phyloP scores from a whole-genome alignment of 2,888 invertebrate species.

The Eupithecia centaureata region DNA sequence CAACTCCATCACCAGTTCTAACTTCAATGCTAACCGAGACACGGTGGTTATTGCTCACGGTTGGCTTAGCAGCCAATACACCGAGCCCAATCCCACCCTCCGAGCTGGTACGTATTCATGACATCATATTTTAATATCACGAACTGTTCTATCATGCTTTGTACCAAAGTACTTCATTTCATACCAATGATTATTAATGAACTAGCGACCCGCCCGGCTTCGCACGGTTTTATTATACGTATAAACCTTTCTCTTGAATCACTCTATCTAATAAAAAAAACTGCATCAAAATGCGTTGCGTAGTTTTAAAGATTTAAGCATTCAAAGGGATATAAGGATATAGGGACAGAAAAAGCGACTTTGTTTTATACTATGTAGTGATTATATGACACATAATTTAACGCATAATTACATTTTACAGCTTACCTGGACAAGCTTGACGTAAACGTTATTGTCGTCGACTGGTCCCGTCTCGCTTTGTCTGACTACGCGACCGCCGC shows the following conservation, averaged over 20 bases:
- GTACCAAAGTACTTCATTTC: no score
- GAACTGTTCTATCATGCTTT: not conserved
- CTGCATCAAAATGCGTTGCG: no score
- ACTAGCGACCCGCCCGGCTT: no score
- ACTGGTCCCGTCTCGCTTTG: constrained; percentile 67
- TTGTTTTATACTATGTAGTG: no score
- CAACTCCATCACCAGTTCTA: constrained; percentile 54
- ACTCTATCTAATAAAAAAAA: no score
- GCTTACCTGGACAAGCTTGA: constrained; percentile 61
- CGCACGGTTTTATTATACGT: no score
- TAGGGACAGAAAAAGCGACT: no score
- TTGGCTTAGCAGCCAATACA: constrained; percentile 59
- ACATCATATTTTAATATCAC: not conserved
- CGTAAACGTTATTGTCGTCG: constrained; percentile 69
- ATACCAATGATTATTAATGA: no score
- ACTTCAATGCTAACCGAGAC: constrained; percentile 55
- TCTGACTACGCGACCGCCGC: constrained; percentile 63
- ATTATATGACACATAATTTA: no score
- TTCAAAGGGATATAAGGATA: no score
- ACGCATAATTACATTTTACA: constrained; percentile 42
- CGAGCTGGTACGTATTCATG: constrained; percentile 56
- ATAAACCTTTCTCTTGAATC: no score
- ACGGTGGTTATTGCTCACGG: constrained; percentile 64
- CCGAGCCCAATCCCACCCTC: constrained; percentile 55
- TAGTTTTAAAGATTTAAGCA: no score